Evolutionary conservation across 2,888 invertebrate genomes (phyloP).

Genomic region (Hemaris fuciformis): DNA sequence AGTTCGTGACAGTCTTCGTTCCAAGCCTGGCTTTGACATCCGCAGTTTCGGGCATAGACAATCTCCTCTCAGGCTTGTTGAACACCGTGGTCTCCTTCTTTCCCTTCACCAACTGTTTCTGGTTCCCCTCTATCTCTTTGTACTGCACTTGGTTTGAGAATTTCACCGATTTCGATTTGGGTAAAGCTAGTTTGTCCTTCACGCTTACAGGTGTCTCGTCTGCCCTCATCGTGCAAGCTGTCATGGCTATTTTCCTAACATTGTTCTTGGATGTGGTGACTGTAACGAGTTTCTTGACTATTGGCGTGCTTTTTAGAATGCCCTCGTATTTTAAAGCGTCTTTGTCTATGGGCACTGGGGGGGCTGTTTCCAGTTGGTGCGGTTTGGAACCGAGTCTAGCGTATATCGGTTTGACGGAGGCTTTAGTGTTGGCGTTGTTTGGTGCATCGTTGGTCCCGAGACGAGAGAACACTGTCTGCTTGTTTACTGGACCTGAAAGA

Average conservation of each 20-base stretch:
- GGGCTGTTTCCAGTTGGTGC: conserved; percentile 22
- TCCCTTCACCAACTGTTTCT: conserved; percentile 21
- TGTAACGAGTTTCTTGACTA: conserved; percentile 52
- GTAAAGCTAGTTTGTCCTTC: conserved; percentile 62
- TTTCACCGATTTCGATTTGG: conserved; percentile 69
- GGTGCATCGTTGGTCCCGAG: conserved; percentile 58
- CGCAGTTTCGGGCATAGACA: conserved; percentile 62
- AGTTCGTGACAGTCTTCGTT: conserved; percentile 50
- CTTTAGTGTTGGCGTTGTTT: conserved; percentile 29
- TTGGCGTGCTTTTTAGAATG: conserved; percentile 56
- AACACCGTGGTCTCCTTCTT: conserved; percentile 53
- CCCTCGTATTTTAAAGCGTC: conserved; percentile 75
- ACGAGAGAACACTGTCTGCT: conserved; percentile 67
- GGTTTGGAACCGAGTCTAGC: conserved; percentile 64
- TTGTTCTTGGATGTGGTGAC: conserved; percentile 59
- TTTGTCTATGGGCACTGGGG: conserved; percentile 51
- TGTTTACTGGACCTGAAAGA: conserved; percentile 38
- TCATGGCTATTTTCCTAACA: conserved; percentile 55
- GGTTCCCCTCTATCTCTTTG: conserved; percentile 63
- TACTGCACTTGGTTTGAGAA: conserved; percentile 70
- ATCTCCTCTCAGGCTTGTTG: conserved; percentile 69
- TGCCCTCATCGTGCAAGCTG: conserved; percentile 68
- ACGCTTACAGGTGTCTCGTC: conserved; percentile 68
- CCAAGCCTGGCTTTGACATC: conserved; percentile 64
- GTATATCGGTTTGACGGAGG: conserved; percentile 58